Evolutionary conservation across 2,797 vertebrate genomes (phyloP).

Genomic region (Platalea minor): DNA sequence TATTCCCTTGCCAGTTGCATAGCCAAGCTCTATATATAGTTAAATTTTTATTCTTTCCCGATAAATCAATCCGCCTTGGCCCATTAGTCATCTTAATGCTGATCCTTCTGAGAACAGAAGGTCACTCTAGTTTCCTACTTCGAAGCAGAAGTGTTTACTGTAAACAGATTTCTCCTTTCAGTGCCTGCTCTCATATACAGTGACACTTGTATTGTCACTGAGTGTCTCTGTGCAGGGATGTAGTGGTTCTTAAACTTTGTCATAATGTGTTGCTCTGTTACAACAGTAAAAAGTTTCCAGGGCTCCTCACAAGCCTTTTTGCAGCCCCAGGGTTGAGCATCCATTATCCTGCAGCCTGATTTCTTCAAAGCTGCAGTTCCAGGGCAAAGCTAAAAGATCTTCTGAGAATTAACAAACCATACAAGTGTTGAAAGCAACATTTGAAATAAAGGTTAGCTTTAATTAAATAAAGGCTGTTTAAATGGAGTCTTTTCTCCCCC

Average conservation of each 20-base stretch:
- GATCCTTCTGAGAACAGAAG: constrained; percentile 53
- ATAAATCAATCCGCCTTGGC: constrained; percentile 61
- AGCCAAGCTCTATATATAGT: constrained; percentile 29
- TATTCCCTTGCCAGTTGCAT: constrained; percentile 21
- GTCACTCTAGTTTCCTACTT: constrained; percentile 49
- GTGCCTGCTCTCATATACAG: constrained; percentile 21
- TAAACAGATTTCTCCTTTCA: constrained; percentile 62
- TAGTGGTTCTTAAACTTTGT: constrained; percentile 65
- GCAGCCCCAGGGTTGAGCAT: neutral
- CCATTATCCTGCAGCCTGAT: neutral
- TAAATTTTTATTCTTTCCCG: constrained; percentile 37
- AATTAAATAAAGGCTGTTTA: constrained; percentile 20
- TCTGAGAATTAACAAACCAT: constrained; percentile 5
- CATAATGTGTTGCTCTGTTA: constrained; percentile 15
- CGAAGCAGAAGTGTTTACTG: constrained; percentile 63
- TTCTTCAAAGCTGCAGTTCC: constrained; percentile 9
- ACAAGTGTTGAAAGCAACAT: neutral
- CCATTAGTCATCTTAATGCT: constrained; percentile 44
- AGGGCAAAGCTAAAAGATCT: neutral
- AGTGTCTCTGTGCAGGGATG: constrained; percentile 34
- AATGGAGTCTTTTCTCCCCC: neutral
- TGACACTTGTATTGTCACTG: constrained; percentile 53
- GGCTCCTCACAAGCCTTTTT: constrained; percentile 36
- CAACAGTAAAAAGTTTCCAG: constrained; percentile 13
- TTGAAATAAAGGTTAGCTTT: constrained; percentile 31